phyloP scores from a whole-genome alignment of 2,113 vertebrate genomes.

The Pomatostomus ruficeps region DNA sequence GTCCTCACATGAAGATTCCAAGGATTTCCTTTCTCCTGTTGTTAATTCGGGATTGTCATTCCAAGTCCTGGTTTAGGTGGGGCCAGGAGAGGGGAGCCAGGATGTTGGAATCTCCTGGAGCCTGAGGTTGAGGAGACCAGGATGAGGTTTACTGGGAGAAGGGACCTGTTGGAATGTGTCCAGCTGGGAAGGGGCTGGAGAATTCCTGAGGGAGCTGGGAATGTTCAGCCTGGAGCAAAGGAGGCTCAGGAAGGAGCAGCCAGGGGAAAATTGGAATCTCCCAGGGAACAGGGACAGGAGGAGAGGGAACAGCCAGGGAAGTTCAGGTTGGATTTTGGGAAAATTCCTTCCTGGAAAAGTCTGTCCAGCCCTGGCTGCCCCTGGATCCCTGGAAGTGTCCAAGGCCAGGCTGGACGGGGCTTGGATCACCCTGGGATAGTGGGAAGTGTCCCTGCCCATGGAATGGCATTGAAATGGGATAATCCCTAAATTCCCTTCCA shows the following conservation, averaged over 20 bases:
- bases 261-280: rapidly evolving
- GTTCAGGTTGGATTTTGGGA: rapidly evolving
- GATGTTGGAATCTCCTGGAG: rapidly evolving
- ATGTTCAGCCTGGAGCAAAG: not conserved
- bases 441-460: not conserved
- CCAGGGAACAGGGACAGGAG: not conserved
- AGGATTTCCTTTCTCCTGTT: not conserved
- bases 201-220: not conserved
- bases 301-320: not conserved
- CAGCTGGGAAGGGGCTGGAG: not conserved
- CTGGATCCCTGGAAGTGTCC: not conserved
- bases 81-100: not conserved
- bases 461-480: not conserved
- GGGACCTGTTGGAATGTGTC: not conserved
- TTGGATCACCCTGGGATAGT: not conserved
- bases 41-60: not conserved
- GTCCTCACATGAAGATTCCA: rapidly evolving
- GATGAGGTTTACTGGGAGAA: not conserved
- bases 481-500: not conserved
- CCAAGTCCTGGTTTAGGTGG: not conserved
- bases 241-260: not conserved
- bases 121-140: not conserved
- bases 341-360: not conserved
- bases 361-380: not conserved
- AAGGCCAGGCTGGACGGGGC: not conserved